Percentiles rank a stretch among this genome's conserved stretches.
Conservation (phyloP, 92 coral and sea anemone genomes). For the Actinostola sp. region DNA sequence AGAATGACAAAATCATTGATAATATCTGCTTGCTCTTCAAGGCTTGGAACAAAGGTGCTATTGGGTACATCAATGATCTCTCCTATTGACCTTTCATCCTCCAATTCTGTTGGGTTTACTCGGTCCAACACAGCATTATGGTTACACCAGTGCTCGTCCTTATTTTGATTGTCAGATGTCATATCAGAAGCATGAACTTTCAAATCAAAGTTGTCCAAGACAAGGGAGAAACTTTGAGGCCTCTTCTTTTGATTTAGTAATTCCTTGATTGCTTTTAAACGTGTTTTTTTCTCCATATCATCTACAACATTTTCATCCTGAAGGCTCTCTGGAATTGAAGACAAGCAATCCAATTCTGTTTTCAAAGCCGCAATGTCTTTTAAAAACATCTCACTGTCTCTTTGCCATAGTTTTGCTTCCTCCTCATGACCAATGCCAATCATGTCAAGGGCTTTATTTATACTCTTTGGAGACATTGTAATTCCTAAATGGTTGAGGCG, state of each 20-base stretch:
- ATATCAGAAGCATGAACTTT: constrained; percentile 46
- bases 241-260: no score
- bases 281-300: no score
- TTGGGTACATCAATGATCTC: constrained; percentile 52
- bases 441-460: constrained; percentile 51
- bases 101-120: constrained; percentile 26
- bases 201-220: constrained; percentile 49
- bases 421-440: constrained; percentile 31
- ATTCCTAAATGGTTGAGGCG: constrained; percentile 48
- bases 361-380: no score
- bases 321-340: neutral
- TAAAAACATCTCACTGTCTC: neutral
- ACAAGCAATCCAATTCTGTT: neutral
- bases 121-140: constrained; percentile 49
- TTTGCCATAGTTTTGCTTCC: neutral
- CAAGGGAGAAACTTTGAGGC: constrained; percentile 28
- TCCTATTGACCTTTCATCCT: constrained; percentile 47
- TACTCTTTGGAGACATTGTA: constrained; percentile 60
- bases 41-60: constrained; percentile 34
- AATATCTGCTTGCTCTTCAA: constrained; percentile 44
- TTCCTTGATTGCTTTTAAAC: no score
- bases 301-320: no score
- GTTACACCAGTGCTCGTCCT: constrained; percentile 63
- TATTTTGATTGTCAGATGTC: constrained; percentile 70
- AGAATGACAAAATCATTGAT: constrained; percentile 39